Percentiles rank a stretch among this genome's conserved stretches.
phyloP scores from a whole-genome alignment of 1,140 invertebrate species.

The Conus ventricosus region DNA sequence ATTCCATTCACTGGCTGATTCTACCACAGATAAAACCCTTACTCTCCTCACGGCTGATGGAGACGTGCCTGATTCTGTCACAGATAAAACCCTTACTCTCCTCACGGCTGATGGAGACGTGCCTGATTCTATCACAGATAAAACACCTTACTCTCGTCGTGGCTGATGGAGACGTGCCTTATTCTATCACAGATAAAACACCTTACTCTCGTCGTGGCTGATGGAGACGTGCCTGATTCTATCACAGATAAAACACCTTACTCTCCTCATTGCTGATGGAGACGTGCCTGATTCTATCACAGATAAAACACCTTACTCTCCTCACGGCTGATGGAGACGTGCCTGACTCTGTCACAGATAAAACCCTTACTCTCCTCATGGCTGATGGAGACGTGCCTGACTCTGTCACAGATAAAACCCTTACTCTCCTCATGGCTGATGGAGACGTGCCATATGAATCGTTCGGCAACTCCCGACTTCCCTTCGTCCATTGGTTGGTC shows the following conservation, averaged over 20 bases:
- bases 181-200: too few relatives aligned
- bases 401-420: slow-evolving; percentile 44
- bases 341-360: too few relatives aligned
- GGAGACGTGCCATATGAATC: slow-evolving; percentile 43
- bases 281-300: too few relatives aligned
- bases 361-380: slow-evolving; percentile 46
- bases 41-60: slow-evolving; percentile 48
- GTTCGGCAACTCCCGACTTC: slow-evolving; percentile 48
- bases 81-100: slow-evolving; percentile 50
- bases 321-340: neutral
- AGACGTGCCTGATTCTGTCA: slow-evolving; percentile 42
- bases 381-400: slow-evolving; percentile 50
- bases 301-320: slow-evolving; percentile 45
- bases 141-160: too few relatives aligned
- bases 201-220: too few relatives aligned
- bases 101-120: slow-evolving; percentile 51
- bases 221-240: too few relatives aligned
- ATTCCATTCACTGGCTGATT: neutral
- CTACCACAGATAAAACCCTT: slow-evolving; percentile 51
- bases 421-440: slow-evolving; percentile 49
- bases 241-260: too few relatives aligned
- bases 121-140: too few relatives aligned
- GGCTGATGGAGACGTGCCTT: too few relatives aligned
- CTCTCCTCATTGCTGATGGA: neutral
- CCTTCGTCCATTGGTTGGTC: slow-evolving; percentile 50